Evolutionary conservation across 1,140 invertebrate species (phyloP), one percentile per base, ranked within the genome.

Genomic region (Cydia pomonella): DNA sequence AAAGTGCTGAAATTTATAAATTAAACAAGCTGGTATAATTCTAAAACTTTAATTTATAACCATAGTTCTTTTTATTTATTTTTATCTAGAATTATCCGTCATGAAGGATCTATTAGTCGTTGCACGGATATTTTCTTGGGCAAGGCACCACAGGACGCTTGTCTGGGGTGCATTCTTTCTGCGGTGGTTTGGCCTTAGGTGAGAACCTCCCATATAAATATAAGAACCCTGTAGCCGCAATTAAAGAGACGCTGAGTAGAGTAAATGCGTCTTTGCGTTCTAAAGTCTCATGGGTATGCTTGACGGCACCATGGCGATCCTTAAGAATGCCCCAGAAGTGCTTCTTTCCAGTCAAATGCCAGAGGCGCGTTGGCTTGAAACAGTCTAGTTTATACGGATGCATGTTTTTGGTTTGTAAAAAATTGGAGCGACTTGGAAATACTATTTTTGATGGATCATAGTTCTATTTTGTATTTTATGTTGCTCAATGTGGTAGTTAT

Each of bases 281-380:
- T 18, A 33, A 33, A 69, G 64, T n/a, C 16, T 2, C 23, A 21
- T 69, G 64, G 16, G 27, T 10, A 38, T 69, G 25, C 1, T 29
- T 33, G n/a, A 69, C 29, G 13, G 64, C 64, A 38, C 7, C 6
- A 12, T 69, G 1, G 16, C 76, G 79, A n/a, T 83, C 77, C 4
- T 81, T 80, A 0, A 87, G 27, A 16, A 80, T 72, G 5, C 71
- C 77, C 21, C 69, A 64, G 5, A 84, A 82, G 29, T 84, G 80
- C 72, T 86, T 88, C 53, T 21, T 81, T 0, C 84, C 78, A 6
- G 84, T 88, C 3, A 79, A 81, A 44, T 82, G 75, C 85, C 85
- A 90, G 10, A 91, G 75, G 25, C 82, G 85, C 2, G 85, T 82
- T 25, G 89, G 89, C 75, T 89, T 91, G n/a, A 86, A 82, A 18